Conservation (phyloP, 1,140 invertebrate genomes). For the Nephila pilipes region DNA sequence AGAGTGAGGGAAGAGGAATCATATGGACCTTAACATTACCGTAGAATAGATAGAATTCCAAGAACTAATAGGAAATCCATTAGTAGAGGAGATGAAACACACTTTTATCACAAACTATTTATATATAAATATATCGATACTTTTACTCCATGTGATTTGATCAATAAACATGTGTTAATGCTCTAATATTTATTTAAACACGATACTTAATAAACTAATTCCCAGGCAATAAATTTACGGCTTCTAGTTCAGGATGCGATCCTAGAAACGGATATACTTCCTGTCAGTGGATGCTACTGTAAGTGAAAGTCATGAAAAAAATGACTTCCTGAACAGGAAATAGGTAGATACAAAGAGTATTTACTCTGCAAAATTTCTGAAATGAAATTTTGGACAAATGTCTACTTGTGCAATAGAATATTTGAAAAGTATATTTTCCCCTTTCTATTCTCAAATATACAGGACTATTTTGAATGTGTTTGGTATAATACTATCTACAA, state of each 20-base stretch:
- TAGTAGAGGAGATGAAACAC: background rate
- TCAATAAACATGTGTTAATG: too few species aligned
- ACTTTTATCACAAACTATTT: background rate
- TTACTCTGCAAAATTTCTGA: background rate
- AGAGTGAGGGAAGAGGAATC: too few species aligned
- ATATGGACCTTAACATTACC: too few species aligned
- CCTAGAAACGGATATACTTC: conserved; percentile 43
- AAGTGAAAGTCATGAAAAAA: conserved; percentile 22
- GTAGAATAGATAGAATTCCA: too few species aligned
- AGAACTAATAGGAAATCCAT: too few species aligned
- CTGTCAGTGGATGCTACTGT: background rate
- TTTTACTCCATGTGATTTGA: too few species aligned
- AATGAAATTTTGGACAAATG: background rate
- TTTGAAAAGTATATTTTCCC: too few species aligned
- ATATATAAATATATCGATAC: background rate
- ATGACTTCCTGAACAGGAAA: conserved; percentile 4
- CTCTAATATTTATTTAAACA: too few species aligned
- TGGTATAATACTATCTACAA: too few species aligned
- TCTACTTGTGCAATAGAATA: background rate
- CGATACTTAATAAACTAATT: too few species aligned
- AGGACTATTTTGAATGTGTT: too few species aligned
- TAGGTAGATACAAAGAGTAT: conserved; percentile 2
- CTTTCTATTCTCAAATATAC: too few species aligned
- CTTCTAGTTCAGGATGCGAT: background rate
- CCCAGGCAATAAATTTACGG: background rate